Evolutionary conservation across 2,797 vertebrate genomes (phyloP), one percentile per base, ranked within the genome.

Genomic region (Karalla daura): DNA sequence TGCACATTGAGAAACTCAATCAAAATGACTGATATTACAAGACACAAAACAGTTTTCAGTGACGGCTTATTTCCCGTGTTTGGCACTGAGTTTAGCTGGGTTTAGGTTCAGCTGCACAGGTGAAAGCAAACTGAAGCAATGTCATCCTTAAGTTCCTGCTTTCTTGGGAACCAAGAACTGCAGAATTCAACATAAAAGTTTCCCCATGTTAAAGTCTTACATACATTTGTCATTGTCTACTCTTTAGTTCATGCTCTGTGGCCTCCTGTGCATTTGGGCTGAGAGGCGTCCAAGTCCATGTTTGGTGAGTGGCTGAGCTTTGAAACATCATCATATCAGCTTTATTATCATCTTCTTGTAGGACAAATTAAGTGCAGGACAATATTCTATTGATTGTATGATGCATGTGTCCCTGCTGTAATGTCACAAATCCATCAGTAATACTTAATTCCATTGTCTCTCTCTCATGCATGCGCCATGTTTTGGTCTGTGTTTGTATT

Each of bases 271-370:
- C 63, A 80, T 94, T 62, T 58, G 93, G 53, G 85, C 89, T 27
- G 85, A 91, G 47, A 91, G 63, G 80, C 88, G 47, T 63, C 89
- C 91, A 2, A 94, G 87, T 75, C 83, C 74, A 7, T 91, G 88
- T 67, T 54, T 94, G 85, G 93, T 93, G 77, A 91, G 93, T 85
- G 14, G 12, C 15, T 56, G 3, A 39, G 20, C 5, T 41, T 32
- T 21, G 15, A 7, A 8, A 17, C 18, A 20, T 36, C 3, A 1
- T 30, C 21, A 18, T 23, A 1, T 18, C 28, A 7, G 18, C 11
- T 14, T n/a, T 4, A 7, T 23, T 25, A 3, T 40, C 9, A 11
- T 17, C 2, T 15, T 5, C 3, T 25, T 3, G 1, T 1, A 46
- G 27, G 5, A 40, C 25, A 5, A 28, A 1, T 30, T 17, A 36